phyloP scores from a whole-genome alignment of 2,888 invertebrate species.

The Chrysolina americana region DNA sequence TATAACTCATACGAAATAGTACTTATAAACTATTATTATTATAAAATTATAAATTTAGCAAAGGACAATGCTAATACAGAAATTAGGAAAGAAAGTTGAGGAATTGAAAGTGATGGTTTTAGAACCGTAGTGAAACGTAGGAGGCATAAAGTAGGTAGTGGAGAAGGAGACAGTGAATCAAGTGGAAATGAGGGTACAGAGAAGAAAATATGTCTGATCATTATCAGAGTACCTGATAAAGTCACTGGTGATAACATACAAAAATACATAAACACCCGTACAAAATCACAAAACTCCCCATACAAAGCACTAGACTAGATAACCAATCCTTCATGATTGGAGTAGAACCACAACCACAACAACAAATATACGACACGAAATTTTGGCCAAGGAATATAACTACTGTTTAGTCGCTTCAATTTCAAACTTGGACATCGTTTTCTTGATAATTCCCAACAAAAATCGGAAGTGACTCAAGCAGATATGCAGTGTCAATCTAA shows the following conservation, averaged over 20 bases:
- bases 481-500: neutral
- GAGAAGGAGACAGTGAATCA: conserved; percentile 2
- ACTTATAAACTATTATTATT: no score
- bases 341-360: conserved; percentile 17
- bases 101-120: neutral
- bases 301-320: conserved; percentile 14
- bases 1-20: no score
- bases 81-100: neutral
- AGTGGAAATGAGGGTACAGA: neutral
- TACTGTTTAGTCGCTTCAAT: conserved; percentile 14
- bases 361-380: conserved; percentile 9
- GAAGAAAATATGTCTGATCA: neutral
- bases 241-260: neutral
- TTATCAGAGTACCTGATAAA: conserved; percentile 10
- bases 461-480: conserved; percentile 3
- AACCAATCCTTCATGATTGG: conserved; percentile 24
- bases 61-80: conserved; percentile 1
- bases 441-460: conserved; percentile 5
- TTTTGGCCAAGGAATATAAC: conserved; percentile 9
- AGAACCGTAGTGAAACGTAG: neutral
- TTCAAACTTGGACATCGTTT: conserved; percentile 4
- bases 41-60: conserved; percentile 14
- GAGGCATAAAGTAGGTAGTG: conserved; percentile 6
- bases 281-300: conserved; percentile 11
- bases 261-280: neutral